Conservation (phyloP, 2,888 invertebrate genomes). For the Cheilosia urbana region DNA sequence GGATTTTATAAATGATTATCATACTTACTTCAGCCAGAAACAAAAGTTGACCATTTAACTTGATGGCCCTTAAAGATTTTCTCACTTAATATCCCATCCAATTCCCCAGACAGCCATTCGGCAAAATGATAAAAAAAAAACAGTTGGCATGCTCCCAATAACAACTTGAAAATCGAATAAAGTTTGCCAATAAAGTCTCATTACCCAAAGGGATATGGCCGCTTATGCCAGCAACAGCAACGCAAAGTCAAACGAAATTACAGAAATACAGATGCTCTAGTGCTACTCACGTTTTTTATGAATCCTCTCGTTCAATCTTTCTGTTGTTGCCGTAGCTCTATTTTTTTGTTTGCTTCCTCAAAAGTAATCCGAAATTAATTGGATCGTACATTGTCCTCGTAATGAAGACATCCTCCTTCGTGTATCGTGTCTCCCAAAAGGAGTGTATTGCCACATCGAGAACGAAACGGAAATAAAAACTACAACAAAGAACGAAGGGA, state of each 20-base stretch:
- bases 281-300: conserved; percentile 3
- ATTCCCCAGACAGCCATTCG: conserved; percentile 3
- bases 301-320: neutral
- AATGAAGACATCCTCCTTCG: conserved; percentile 47
- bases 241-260: conserved; percentile 5
- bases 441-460: neutral
- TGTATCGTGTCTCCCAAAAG: neutral
- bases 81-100: neutral
- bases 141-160: conserved; percentile 2
- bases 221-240: conserved; percentile 23
- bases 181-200: conserved; percentile 47
- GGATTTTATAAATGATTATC: too few species aligned
- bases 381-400: conserved; percentile 54
- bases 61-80: neutral
- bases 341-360: conserved; percentile 21
- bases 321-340: neutral
- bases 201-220: conserved; percentile 41
- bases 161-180: conserved; percentile 36
- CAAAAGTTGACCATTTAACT: neutral
- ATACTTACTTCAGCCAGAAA: neutral
- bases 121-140: conserved; percentile 1
- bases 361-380: conserved; percentile 60
- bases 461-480: conserved; percentile 30
- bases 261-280: neutral
- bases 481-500: conserved; percentile 13